These are phyloP conservation scores for Dermolepida albohirtum DNA, from an alignment of 2,888 invertebrate species.

Conservation along the genomic window DNA sequence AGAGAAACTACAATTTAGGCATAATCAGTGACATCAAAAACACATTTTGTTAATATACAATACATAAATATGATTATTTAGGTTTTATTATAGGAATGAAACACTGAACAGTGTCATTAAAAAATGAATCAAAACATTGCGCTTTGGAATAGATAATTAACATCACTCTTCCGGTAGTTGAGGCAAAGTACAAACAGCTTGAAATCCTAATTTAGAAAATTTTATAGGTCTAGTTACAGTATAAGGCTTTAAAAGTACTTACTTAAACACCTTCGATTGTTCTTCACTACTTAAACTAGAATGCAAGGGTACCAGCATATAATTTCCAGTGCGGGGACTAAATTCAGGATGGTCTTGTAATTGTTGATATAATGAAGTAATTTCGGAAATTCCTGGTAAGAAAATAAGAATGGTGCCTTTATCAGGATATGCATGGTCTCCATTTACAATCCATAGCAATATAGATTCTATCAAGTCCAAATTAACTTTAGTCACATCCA, in stretches of 20 bases:
- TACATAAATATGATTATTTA: too few relatives aligned
- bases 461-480: constrained; percentile 80
- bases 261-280: constrained; percentile 78
- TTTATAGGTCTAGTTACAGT: too few relatives aligned
- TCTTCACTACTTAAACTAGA: constrained; percentile 88
- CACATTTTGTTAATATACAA: too few relatives aligned
- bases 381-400: constrained; percentile 84
- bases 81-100: too few relatives aligned
- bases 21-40: too few relatives aligned
- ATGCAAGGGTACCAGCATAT: constrained; percentile 84
- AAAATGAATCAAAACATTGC: too few relatives aligned
- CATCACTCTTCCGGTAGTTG: too few relatives aligned
- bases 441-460: constrained; percentile 76
- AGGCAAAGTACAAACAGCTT: too few relatives aligned
- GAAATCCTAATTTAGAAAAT: too few relatives aligned
- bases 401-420: constrained; percentile 84
- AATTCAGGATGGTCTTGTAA: constrained; percentile 75
- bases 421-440: constrained; percentile 75
- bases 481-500: constrained; percentile 83
- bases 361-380: constrained; percentile 77
- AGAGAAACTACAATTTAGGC: too few relatives aligned
- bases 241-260: constrained; percentile 47
- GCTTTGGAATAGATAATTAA: too few relatives aligned
- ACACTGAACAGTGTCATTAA: too few relatives aligned
- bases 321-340: constrained; percentile 73